Base-by-base conservation (phyloP, 1,140 invertebrate species). In the Onthophagus taurus region DNA sequence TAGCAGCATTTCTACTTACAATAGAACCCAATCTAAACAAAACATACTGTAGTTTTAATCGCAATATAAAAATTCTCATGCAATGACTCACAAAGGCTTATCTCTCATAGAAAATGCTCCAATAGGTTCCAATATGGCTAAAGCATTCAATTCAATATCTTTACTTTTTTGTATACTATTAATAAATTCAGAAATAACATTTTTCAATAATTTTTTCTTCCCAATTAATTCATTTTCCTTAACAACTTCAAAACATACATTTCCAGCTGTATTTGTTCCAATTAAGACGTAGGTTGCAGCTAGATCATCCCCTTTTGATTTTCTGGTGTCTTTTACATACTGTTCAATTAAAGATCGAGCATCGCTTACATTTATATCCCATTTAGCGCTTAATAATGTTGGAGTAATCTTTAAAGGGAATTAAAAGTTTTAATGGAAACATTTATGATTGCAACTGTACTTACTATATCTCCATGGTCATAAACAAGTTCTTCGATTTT, bases 381-480 rank as follows among this genome's bases (percentile, higher is more conserved):
- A 41, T 16, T 20, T 24, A 6, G 11, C 23, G 18, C 38, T 41
- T 29, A 41, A 16, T 3, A 1, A 7, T 14, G 38, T 16, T 13
- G 12, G 9, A 14, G 38, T 41, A 23, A 41, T 14, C 38, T 41
- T 8, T 3, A 37, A 37, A n/a, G 16, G 12, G 5, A 9, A 26
- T 11, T 16, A 37, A n/a, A 21, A 37, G n/a, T 9, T 17, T 37
- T 3, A 16, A 17, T 4, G 3, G 17, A 5, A 7, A 4, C 2
- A 12, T 38, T 19, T 4, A 13, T 13, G 12, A 9, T 39, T n/a
- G 37, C 14, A 26, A 12, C 16, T 37, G 16, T 14, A 41, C 38
- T 41, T 41, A 29, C 38, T 8, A 41, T 41, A 26, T 41, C 24
- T 9, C 29, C 23, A 5, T 41, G 21, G n/a, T 41, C 38, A 13